Base-by-base conservation (phyloP, 2,888 invertebrate genomes). In the Notodonta dromedarius region DNA sequence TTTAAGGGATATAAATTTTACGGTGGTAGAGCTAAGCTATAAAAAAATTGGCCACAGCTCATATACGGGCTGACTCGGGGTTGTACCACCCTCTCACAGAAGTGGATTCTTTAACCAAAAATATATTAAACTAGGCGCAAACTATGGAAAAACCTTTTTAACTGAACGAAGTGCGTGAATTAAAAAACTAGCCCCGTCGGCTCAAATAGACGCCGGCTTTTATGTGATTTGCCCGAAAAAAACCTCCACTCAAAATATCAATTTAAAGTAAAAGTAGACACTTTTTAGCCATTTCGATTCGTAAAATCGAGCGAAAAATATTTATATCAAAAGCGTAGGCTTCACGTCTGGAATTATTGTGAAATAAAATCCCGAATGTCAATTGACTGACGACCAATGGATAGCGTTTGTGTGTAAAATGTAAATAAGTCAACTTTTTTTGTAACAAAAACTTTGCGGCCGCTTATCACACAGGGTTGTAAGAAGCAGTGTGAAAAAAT, bases 361-460 rank as follows among this genome's bases (percentile, higher is more conserved):
- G 67, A 69, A 76, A 74, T 76, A 76, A 73, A 74, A 74, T 71
- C 69, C 63, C 60, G 71, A 63, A 69, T 67, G 71, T 71, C 74
- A 74, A 76, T 74, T 74, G 74, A 74, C 67, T 76, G 74, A 74
- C 74, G 76, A 76, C 65, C 74, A 74, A 67, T 73, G 71, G 74
- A 74, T 74, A 74, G 74, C 74, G 71, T 74, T 74, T 73, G 69
- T 73, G 64, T 74, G 74, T 74, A 74, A 74, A 76, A 74, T 74
- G 74, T 76, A 74, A 74, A 74, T 74, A 76, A 74, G 76, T 76
- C 74, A 73, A 64, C 69, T 70, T 75, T 70, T 74, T 73, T 73
- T 42, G 68, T 24, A 63, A 57, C 53, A 57, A 60, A 50, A 60
- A 61, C 57, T 16, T 48, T 54, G 7, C 35, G 69, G 61, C 39